Evolutionary conservation across 1,140 invertebrate species (phyloP).

Genomic region (Pogonomyrmex californicus): DNA sequence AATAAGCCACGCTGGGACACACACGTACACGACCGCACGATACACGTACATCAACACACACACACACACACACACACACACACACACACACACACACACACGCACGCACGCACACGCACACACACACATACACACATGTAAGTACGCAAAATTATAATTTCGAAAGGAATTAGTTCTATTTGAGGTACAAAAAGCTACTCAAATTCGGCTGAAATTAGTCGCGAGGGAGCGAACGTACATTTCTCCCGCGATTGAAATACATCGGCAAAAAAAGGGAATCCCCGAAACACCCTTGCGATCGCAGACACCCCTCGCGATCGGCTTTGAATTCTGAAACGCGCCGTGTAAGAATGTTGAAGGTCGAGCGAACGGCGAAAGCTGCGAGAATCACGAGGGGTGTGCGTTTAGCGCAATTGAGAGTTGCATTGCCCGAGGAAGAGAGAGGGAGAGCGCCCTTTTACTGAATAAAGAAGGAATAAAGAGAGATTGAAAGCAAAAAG

Average conservation of each 20-base stretch:
- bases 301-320: conserved; percentile 35
- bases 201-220: conserved; percentile 33
- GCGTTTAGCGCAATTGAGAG: conserved; percentile 42
- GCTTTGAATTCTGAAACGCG: not conserved
- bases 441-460: conserved; percentile 49
- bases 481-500: conserved; percentile 84
- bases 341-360: not conserved
- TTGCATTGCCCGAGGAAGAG: conserved; percentile 36
- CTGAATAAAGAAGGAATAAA: conserved; percentile 41
- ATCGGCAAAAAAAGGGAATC: conserved; percentile 50
- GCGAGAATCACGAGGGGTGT: conserved; percentile 43
- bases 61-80: not conserved
- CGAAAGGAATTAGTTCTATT: not conserved
- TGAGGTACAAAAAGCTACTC: not conserved
- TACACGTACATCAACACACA: not conserved
- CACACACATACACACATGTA: too few relatives aligned
- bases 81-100: not conserved
- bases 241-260: conserved; percentile 61
- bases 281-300: conserved; percentile 58
- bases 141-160: conserved; percentile 24
- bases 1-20: conserved; percentile 31
- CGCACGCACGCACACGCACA: too few relatives aligned
- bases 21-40: not conserved
- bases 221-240: not conserved
- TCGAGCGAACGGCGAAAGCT: not conserved